Conservation (phyloP, 1,140 invertebrate species). For the Bombus waltoni region DNA sequence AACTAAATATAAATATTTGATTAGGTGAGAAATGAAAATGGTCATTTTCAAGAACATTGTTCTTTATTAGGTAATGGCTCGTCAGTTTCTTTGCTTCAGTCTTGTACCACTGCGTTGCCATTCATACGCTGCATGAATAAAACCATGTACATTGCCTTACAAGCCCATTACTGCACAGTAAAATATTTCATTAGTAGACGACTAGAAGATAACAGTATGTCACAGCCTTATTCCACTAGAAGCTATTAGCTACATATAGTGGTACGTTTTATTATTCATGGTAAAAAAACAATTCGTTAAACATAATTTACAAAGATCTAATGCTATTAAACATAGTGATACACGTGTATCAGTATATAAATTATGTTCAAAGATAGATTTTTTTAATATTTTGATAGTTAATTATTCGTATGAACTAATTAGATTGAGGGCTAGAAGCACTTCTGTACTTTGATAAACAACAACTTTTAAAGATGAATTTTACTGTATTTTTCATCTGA, state of each 20-base stretch:
- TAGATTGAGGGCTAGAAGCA: slow-evolving; percentile 69
- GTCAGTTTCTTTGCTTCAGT: slow-evolving; percentile 60
- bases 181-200: slow-evolving; percentile 56
- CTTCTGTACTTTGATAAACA: slow-evolving; percentile 72
- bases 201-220: slow-evolving; percentile 65
- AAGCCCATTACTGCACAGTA: slow-evolving; percentile 51
- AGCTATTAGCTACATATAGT: slow-evolving; percentile 55
- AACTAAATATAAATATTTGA: background rate
- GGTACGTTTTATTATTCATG: slow-evolving; percentile 46
- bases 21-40: slow-evolving; percentile 52
- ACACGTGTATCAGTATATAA: slow-evolving; percentile 36
- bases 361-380: slow-evolving; percentile 32
- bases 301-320: slow-evolving; percentile 56
- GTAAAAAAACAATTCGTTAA: slow-evolving; percentile 46
- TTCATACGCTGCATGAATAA: slow-evolving; percentile 57
- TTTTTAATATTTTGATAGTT: slow-evolving; percentile 26
- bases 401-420: slow-evolving; percentile 56
- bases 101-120: slow-evolving; percentile 59
- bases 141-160: slow-evolving; percentile 61
- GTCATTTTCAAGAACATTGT: slow-evolving; percentile 52
- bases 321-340: slow-evolving; percentile 19
- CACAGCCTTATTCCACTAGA: slow-evolving; percentile 69
- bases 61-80: slow-evolving; percentile 59
- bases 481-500: slow-evolving; percentile 71
- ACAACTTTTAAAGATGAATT: slow-evolving; percentile 72